A percentile compares a stretch with the other conserved stretches of the same genome.
Conservation (phyloP, 2,888 invertebrate species). For the Hipparchia sbordonii region DNA sequence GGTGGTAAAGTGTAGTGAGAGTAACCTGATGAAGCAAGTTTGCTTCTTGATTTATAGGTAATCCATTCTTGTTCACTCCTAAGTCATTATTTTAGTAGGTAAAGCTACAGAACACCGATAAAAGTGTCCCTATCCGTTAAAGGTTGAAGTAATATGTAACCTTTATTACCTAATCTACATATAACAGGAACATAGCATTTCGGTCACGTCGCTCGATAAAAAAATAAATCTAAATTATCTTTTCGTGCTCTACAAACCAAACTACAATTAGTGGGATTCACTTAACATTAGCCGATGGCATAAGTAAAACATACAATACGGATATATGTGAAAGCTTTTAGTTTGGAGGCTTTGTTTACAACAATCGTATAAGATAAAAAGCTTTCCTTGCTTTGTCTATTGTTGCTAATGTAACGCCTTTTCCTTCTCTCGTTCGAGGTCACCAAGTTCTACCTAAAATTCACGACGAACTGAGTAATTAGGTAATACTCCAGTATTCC, state of each 20-base stretch:
- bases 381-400: slow-evolving; percentile 58
- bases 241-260: slow-evolving; percentile 39
- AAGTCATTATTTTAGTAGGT: too few species aligned
- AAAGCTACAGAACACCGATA: too few species aligned
- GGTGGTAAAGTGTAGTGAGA: too few species aligned
- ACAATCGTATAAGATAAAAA: slow-evolving; percentile 69
- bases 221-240: slow-evolving; percentile 37
- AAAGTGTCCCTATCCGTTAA: background rate
- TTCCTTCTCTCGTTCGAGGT: slow-evolving; percentile 58
- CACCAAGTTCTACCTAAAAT: slow-evolving; percentile 60
- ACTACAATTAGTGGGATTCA: slow-evolving; percentile 42
- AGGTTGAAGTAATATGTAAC: slow-evolving; percentile 21
- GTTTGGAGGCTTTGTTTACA: slow-evolving; percentile 62
- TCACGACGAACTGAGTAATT: slow-evolving; percentile 42
- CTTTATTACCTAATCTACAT: slow-evolving; percentile 24
- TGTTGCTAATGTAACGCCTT: slow-evolving; percentile 70
- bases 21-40: too few species aligned
- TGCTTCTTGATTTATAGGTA: too few species aligned
- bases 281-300: slow-evolving; percentile 27
- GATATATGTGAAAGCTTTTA: slow-evolving; percentile 61
- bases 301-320: slow-evolving; percentile 7
- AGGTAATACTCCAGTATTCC: too few species aligned
- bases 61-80: too few species aligned
- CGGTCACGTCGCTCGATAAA: background rate
- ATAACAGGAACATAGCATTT: slow-evolving; percentile 8